Conservation (phyloP, 1,140 invertebrate genomes). For the Megalonaias nervosa region DNA sequence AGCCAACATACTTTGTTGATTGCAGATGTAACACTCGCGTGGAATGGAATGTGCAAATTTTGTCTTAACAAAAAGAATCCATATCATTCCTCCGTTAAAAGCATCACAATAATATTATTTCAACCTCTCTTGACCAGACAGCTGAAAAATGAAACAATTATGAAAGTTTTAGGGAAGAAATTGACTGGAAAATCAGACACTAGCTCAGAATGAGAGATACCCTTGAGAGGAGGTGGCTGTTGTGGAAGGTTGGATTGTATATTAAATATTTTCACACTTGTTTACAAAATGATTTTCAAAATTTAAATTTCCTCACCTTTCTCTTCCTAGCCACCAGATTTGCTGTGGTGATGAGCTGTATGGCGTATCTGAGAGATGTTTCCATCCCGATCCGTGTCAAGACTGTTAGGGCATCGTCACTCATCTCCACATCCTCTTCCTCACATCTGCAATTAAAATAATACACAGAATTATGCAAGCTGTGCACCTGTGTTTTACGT, state of each 20-base stretch:
- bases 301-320: conserved; percentile 77
- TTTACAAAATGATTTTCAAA: background rate
- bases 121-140: no score
- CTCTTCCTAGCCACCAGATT: conserved; percentile 87
- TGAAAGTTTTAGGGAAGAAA: no score
- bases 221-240: no score
- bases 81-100: background rate
- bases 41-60: background rate
- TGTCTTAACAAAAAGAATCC: background rate
- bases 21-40: background rate
- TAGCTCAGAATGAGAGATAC: no score
- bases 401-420: conserved; percentile 90
- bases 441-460: conserved; percentile 76
- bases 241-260: no score
- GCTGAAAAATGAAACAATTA: no score
- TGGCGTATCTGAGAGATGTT: conserved; percentile 96
- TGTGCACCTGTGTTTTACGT: no score
- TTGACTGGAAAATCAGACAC: no score
- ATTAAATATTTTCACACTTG: no score
- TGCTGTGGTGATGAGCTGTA: conserved; percentile 97
- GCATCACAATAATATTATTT: no score
- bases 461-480: conserved; percentile 55
- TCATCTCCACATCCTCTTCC: conserved; percentile 98
- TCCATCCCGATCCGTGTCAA: conserved; percentile 93
- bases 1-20: background rate